These are phyloP conservation scores for Psephotus haematonotus DNA, from an alignment of 2,113 vertebrate species.

Conservation along the genomic window DNA sequence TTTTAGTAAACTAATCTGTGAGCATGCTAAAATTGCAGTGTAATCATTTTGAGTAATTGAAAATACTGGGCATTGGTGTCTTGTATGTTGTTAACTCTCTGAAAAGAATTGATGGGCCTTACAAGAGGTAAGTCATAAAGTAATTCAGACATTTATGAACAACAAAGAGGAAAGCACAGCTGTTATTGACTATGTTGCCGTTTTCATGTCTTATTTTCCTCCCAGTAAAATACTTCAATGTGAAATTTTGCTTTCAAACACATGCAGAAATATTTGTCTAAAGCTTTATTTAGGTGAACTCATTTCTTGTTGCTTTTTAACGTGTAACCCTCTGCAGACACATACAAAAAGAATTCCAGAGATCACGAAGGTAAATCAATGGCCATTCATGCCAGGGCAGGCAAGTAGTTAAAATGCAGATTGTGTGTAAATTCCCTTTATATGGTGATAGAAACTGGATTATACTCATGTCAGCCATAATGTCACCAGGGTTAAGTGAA, in stretches of 20 bases:
- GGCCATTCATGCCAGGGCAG: background rate
- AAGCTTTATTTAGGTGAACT: constrained; percentile 9
- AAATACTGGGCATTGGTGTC: background rate
- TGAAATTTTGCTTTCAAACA: constrained; percentile 7
- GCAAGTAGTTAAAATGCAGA: constrained; percentile 35
- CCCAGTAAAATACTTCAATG: background rate
- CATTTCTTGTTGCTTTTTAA: constrained; percentile 33
- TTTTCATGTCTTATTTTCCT: background rate
- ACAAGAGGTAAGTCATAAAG: constrained; percentile 9
- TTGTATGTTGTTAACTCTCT: background rate
- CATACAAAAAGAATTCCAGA: constrained; percentile 10
- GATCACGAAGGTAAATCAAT: constrained; percentile 4
- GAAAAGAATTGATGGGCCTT: background rate
- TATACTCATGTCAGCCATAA: constrained; percentile 38
- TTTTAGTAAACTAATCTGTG: background rate
- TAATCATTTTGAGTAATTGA: background rate
- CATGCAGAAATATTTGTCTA: background rate
- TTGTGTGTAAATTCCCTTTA: background rate
- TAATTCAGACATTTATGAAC: background rate
- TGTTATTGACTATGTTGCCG: background rate
- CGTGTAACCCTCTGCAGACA: background rate
- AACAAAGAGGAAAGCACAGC: background rate
- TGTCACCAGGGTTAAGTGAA: constrained; percentile 34
- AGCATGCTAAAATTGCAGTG: background rate
- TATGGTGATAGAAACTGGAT: constrained; percentile 21